Conservation (phyloP, 2,113 vertebrate species). For the Percopsis transmontana region DNA sequence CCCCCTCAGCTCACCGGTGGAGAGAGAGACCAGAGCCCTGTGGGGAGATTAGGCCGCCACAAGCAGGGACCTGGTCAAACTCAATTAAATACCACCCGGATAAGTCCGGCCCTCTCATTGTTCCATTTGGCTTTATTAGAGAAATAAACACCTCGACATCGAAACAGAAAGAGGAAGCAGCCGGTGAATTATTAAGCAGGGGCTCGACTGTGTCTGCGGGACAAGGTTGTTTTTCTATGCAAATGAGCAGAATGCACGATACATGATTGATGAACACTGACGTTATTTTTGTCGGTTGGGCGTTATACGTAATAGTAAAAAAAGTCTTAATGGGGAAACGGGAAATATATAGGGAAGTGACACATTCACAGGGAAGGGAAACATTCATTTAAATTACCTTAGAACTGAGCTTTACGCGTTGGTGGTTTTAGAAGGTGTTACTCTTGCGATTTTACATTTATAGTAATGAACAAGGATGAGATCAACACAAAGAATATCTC, state of each 20-base stretch:
- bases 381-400: too few relatives aligned
- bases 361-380: too few relatives aligned
- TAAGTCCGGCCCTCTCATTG: constrained; percentile 65
- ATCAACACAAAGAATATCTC: too few relatives aligned
- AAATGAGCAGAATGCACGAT: constrained; percentile 37
- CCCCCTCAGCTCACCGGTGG: constrained; percentile 44
- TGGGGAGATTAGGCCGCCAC: constrained; percentile 63
- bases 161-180: constrained; percentile 40
- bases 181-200: constrained; percentile 59
- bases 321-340: too few relatives aligned
- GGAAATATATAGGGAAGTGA: too few relatives aligned
- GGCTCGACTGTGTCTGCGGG: constrained; percentile 18
- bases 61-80: constrained; percentile 67
- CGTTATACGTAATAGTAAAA: too few relatives aligned
- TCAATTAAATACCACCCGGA: constrained; percentile 70
- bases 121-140: constrained; percentile 57
- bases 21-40: constrained; percentile 38
- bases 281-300: constrained; percentile 44
- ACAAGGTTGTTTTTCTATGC: constrained; percentile 35
- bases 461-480: too few relatives aligned
- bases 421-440: too few relatives aligned
- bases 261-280: constrained; percentile 56
- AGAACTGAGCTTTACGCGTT: too few relatives aligned
- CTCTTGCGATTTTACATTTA: too few relatives aligned
- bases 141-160: constrained; percentile 56